phyloP scores from a whole-genome alignment of 2,888 invertebrate species.

The Linnaemya vulpina region DNA sequence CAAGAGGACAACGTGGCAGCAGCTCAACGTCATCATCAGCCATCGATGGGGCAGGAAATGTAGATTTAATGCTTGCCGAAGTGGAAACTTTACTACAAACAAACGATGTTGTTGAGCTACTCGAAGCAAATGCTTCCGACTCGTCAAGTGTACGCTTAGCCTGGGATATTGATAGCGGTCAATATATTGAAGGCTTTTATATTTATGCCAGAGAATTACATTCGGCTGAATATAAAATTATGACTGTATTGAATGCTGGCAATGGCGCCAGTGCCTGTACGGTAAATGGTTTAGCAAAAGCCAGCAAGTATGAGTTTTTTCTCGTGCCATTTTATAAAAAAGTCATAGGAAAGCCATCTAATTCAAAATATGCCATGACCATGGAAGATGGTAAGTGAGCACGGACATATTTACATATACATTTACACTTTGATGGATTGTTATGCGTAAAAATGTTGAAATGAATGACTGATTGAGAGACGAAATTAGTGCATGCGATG shows the following conservation, averaged over 20 bases:
- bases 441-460: slow-evolving; percentile 34
- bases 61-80: slow-evolving; percentile 84
- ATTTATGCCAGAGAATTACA: slow-evolving; percentile 88
- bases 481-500: slow-evolving; percentile 20
- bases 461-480: slow-evolving; percentile 17
- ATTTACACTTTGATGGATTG: slow-evolving; percentile 13
- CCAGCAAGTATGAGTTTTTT: slow-evolving; percentile 95
- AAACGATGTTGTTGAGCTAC: slow-evolving; percentile 90
- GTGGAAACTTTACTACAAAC: slow-evolving; percentile 88
- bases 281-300: slow-evolving; percentile 91
- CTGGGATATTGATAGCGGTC: slow-evolving; percentile 92
- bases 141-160: slow-evolving; percentile 92
- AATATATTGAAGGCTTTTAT: slow-evolving; percentile 91
- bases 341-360: slow-evolving; percentile 94
- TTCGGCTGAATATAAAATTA: slow-evolving; percentile 86
- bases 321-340: slow-evolving; percentile 94
- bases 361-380: slow-evolving; percentile 90
- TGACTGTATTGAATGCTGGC: slow-evolving; percentile 89
- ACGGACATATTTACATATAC: not conserved
- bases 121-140: slow-evolving; percentile 91
- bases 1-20: slow-evolving; percentile 70
- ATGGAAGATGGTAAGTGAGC: slow-evolving; percentile 90
- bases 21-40: slow-evolving; percentile 59
- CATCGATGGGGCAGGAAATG: slow-evolving; percentile 72
- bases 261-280: slow-evolving; percentile 87